These are phyloP conservation scores for Lordiphosa collinella DNA, from an alignment of 1,140 invertebrate genomes.

Conservation along the genomic window DNA sequence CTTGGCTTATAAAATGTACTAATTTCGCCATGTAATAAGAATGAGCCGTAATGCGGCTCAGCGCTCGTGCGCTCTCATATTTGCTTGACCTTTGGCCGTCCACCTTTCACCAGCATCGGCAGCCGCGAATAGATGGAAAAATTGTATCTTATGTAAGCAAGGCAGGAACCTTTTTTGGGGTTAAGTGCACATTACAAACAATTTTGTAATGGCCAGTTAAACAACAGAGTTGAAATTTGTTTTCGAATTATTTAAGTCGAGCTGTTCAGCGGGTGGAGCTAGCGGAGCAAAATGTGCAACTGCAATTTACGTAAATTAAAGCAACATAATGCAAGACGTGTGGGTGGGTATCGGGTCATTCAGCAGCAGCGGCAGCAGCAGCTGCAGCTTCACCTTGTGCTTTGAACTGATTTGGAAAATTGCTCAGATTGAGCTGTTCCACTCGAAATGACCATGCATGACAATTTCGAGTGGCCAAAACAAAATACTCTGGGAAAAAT, in stretches of 20 bases:
- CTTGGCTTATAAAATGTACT: slow-evolving; percentile 46
- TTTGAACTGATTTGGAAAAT: slow-evolving; percentile 53
- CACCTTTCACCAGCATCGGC: slow-evolving; percentile 56
- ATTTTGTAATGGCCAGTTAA: slow-evolving; percentile 72
- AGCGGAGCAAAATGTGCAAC: slow-evolving; percentile 20
- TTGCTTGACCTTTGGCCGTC: slow-evolving; percentile 56
- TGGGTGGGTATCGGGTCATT: slow-evolving; percentile 57
- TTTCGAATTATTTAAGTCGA: slow-evolving; percentile 77
- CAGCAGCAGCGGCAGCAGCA: slow-evolving; percentile 4
- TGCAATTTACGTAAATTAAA: slow-evolving; percentile 72
- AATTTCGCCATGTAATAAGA: slow-evolving; percentile 62
- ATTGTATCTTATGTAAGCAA: slow-evolving; percentile 44
- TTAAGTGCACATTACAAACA: slow-evolving; percentile 70
- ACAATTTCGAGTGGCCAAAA: slow-evolving; percentile 30
- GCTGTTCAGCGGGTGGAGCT: slow-evolving; percentile 29
- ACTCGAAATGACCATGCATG: slow-evolving; percentile 31
- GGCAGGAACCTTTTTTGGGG: slow-evolving; percentile 36
- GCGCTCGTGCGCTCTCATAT: slow-evolving; percentile 67
- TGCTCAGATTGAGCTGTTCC: slow-evolving; percentile 50
- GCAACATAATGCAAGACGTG: slow-evolving; percentile 71
- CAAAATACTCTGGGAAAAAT: slow-evolving; percentile 43
- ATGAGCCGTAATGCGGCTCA: slow-evolving; percentile 34
- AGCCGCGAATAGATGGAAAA: slow-evolving; percentile 15
- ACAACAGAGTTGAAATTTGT: slow-evolving; percentile 69
- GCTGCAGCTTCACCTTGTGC: slow-evolving; percentile 1